A percentile compares a stretch with the other conserved stretches of the same genome.
phyloP scores from a whole-genome alignment of 1,140 invertebrate species.

The Aricia agestis region DNA sequence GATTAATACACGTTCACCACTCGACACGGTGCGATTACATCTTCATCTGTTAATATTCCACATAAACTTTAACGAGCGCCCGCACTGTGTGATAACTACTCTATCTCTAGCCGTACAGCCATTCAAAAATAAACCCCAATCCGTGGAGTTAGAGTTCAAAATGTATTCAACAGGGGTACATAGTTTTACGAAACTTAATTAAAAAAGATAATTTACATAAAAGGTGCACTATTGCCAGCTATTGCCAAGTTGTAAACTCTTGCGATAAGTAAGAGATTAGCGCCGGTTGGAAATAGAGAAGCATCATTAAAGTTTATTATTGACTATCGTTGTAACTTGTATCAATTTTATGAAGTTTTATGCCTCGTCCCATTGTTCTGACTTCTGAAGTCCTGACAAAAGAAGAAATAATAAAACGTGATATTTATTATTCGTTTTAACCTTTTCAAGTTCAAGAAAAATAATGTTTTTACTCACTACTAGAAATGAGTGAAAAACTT shows the following conservation, averaged over 20 bases:
- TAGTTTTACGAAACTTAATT: neutral
- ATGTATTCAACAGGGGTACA: neutral
- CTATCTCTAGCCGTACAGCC: neutral
- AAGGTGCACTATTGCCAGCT: neutral
- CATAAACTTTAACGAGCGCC: neutral
- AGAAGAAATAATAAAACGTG: too few species aligned
- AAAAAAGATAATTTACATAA: constrained; percentile 1
- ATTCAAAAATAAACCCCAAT: neutral
- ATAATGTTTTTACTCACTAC: too few species aligned
- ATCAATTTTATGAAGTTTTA: too few species aligned
- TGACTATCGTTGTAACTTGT: too few species aligned
- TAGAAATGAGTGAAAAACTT: too few species aligned
- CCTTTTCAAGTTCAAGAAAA: too few species aligned
- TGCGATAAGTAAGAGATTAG: neutral
- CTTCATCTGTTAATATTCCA: neutral
- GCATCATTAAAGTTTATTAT: too few species aligned
- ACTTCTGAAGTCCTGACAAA: too few species aligned
- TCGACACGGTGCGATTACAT: neutral
- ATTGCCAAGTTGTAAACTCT: neutral
- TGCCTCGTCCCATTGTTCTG: too few species aligned
- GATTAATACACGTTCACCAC: neutral
- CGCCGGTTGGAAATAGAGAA: neutral
- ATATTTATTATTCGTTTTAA: too few species aligned
- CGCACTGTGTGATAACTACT: neutral
- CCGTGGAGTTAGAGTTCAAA: neutral